Evolutionary conservation across 2,888 invertebrate genomes (phyloP), one percentile per base, ranked within the genome.

Genomic region (Rhamphomyia laevipes): DNA sequence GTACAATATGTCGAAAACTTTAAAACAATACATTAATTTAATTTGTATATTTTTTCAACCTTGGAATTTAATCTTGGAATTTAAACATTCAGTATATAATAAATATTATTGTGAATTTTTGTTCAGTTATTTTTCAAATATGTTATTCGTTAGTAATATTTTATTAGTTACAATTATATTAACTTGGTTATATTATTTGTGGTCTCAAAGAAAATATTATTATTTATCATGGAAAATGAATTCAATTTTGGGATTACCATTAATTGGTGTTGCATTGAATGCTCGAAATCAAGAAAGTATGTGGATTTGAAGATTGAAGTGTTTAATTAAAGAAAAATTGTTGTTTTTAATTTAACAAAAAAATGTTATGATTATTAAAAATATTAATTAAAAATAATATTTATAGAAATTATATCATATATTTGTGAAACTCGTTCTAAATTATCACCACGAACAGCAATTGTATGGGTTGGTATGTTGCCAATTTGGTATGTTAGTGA

Each of bases 401-500:
- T 46, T 5, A 16, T 15, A 42, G 42, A 27, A 42, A 11, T 42
- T 2, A 10, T 42, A 10, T n/a, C 23, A 11, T 21, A 23, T 15
- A 42, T 42, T 3, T 27, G 5, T 4, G 12, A 27, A 27, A 27
- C 55, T 12, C 56, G 63, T 1, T 53, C 58, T 3, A 50, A 55
- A 41, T 64, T 42, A 17, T 6, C 7, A 9, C 27, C 23, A 27
- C 63, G 27, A 57, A 53, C 30, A 55, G 62, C 1, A 65, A 68
- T 4, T 65, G 64, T 66, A 17, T 68, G 66, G 66, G 65, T 66
- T 68, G 66, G 66, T 23, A 60, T 57, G 23, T 62, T 59, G 37
- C 67, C 68, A n/a, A 63, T 66, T 42, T 60, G 67, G 4, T 66
- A 67, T 48, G 59, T 64, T 44, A 63, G 61, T 55, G 66, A 67